Evolutionary conservation across 2,888 invertebrate species (phyloP).

Genomic region (Synergus japonicus): DNA sequence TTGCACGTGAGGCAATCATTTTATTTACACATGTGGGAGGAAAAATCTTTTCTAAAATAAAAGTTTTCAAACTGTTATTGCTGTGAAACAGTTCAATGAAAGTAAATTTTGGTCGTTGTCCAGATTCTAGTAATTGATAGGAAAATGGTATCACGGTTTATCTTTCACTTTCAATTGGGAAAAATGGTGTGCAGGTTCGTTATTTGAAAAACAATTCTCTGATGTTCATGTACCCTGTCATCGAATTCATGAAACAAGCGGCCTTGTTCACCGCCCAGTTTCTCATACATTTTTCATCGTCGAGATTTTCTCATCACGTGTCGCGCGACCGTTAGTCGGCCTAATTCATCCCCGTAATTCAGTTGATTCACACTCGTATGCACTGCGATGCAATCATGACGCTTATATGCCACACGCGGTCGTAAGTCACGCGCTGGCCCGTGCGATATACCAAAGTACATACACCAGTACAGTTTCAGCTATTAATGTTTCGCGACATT

Average conservation of each 20-base stretch:
- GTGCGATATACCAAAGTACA: not conserved
- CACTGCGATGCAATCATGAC: conserved; percentile 45
- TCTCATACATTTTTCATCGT: conserved; percentile 48
- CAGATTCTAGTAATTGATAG: not conserved
- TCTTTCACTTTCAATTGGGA: not conserved
- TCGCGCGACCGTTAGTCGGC: conserved; percentile 56
- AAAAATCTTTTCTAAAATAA: not conserved
- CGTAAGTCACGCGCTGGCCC: conserved; percentile 46
- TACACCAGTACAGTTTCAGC: conserved; percentile 6
- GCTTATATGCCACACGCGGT: conserved; percentile 45
- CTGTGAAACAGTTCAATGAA: too few relatives aligned
- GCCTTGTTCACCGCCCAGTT: not conserved
- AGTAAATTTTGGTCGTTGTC: too few relatives aligned
- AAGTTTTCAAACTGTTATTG: too few relatives aligned
- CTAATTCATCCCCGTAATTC: conserved; percentile 61
- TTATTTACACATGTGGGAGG: not conserved
- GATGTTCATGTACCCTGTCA: conserved; percentile 22
- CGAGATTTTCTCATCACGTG: conserved; percentile 58
- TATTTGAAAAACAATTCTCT: conserved; percentile 4
- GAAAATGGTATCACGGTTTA: not conserved
- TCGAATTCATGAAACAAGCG: not conserved
- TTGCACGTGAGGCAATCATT: not conserved
- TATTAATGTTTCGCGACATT: conserved; percentile 21
- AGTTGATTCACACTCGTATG: conserved; percentile 54
- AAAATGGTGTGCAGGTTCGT: not conserved